Conservation (phyloP, 2,797 vertebrate genomes). For the Zenarchopterus dispar region DNA sequence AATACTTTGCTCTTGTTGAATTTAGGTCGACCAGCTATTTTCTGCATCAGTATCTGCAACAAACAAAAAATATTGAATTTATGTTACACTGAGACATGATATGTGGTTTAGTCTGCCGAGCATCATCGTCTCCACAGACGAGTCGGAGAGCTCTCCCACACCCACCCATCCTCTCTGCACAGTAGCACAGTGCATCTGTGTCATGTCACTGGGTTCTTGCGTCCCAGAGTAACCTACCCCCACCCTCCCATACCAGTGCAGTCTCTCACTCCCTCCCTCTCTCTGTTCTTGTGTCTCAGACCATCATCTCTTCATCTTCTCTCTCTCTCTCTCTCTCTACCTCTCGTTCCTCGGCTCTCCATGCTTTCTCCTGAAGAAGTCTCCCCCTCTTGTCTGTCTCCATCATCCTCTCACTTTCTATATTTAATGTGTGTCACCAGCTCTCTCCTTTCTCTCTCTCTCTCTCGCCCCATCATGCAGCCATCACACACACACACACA, state of each 20-base stretch:
- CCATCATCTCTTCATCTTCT: slow-evolving; percentile 64
- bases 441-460: slow-evolving; percentile 5
- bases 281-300: slow-evolving; percentile 45
- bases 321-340: slow-evolving; percentile 15
- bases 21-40: background rate
- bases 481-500: slow-evolving; percentile 36
- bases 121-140: slow-evolving; percentile 26
- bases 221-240: slow-evolving; percentile 70
- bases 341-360: slow-evolving; percentile 24
- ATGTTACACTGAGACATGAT: background rate
- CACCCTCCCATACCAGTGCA: slow-evolving; percentile 36
- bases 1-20: background rate
- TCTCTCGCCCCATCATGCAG: slow-evolving; percentile 29
- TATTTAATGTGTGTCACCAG: slow-evolving; percentile 38
- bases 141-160: slow-evolving; percentile 37
- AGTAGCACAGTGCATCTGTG: slow-evolving; percentile 79
- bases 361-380: slow-evolving; percentile 35
- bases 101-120: background rate
- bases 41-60: background rate
- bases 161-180: slow-evolving; percentile 55
- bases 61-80: background rate
- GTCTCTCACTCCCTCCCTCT: slow-evolving; percentile 1
- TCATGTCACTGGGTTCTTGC: slow-evolving; percentile 81
- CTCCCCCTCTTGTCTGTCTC: slow-evolving; percentile 12
- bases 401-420: slow-evolving; percentile 27